These are phyloP conservation scores for Tenebrio molitor DNA, from an alignment of 1,140 invertebrate species.

Conservation along the genomic window DNA sequence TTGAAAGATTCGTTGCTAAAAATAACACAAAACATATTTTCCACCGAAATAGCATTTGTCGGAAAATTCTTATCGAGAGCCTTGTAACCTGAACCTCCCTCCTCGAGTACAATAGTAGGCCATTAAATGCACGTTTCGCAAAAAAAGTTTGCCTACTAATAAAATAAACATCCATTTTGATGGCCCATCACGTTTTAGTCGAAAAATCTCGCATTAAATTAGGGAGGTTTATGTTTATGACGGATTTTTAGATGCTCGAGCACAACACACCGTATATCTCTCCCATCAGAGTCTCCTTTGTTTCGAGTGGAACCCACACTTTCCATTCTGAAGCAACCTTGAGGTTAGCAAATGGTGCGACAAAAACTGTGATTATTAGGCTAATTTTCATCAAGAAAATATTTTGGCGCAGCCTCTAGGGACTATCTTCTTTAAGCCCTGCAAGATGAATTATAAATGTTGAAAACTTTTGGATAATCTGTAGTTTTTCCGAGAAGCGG, in stretches of 20 bases:
- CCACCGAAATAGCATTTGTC: background rate
- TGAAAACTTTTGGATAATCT: slow-evolving; percentile 18
- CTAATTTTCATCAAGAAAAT: no score
- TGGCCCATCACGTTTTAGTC: slow-evolving; percentile 13
- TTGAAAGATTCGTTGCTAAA: slow-evolving; percentile 14
- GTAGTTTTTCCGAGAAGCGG: slow-evolving; percentile 14
- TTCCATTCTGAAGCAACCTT: no score
- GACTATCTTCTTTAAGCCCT: background rate
- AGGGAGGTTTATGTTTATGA: background rate
- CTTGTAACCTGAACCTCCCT: no score
- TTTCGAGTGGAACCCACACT: no score
- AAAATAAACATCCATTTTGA: slow-evolving; percentile 24
- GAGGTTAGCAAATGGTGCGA: no score
- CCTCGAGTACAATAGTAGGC: slow-evolving; percentile 11
- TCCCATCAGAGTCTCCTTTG: no score
- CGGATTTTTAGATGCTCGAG: background rate
- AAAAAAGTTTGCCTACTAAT: slow-evolving; percentile 5
- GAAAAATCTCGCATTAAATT: slow-evolving; percentile 8
- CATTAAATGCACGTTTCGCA: slow-evolving; percentile 29
- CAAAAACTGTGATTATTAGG: no score
- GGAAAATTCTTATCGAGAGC: slow-evolving; percentile 19
- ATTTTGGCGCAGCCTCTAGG: background rate
- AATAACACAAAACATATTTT: slow-evolving; percentile 20
- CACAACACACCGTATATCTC: no score
- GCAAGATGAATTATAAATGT: background rate